phyloP scores from a whole-genome alignment of 1,140 invertebrate species.

The Nylanderia fulva region DNA sequence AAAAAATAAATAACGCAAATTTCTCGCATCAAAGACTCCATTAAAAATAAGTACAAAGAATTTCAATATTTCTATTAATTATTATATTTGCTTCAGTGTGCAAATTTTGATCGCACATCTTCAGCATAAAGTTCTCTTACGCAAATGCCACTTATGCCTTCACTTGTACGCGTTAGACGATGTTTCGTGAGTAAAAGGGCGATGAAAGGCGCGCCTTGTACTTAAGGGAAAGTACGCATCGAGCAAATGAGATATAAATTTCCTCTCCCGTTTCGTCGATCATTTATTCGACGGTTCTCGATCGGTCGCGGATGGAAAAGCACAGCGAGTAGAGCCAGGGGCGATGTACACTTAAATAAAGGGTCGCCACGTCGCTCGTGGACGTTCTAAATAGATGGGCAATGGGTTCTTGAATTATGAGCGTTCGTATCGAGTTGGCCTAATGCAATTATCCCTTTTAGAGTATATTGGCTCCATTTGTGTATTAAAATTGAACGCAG shows the following conservation, averaged over 20 bases:
- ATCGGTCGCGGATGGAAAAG: constrained; percentile 81
- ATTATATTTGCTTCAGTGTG: not conserved
- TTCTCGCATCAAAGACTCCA: not conserved
- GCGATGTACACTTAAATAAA: constrained; percentile 77
- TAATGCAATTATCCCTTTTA: constrained; percentile 83
- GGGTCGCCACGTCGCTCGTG: constrained; percentile 74
- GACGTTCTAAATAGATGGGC: constrained; percentile 83
- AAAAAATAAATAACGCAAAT: not conserved
- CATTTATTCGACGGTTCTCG: constrained; percentile 68
- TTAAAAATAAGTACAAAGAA: not conserved
- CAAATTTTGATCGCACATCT: constrained; percentile 27
- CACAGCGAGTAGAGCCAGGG: constrained; percentile 66
- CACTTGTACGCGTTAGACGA: not conserved
- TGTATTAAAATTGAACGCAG: constrained; percentile 81
- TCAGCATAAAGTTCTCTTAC: constrained; percentile 29
- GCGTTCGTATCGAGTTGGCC: constrained; percentile 67
- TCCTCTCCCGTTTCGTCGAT: constrained; percentile 48
- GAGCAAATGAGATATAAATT: constrained; percentile 60
- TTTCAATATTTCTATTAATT: not conserved
- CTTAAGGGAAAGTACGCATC: constrained; percentile 37
- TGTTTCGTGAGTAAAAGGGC: constrained; percentile 11
- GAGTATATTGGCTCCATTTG: constrained; percentile 82
- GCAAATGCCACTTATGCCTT: constrained; percentile 5
- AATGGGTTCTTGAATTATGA: constrained; percentile 82
- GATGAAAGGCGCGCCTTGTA: constrained; percentile 54